Percentiles rank a stretch among this genome's conserved stretches.
Evolutionary conservation across 2,113 vertebrate genomes (phyloP).

Genomic region (Plecotus auritus): DNA sequence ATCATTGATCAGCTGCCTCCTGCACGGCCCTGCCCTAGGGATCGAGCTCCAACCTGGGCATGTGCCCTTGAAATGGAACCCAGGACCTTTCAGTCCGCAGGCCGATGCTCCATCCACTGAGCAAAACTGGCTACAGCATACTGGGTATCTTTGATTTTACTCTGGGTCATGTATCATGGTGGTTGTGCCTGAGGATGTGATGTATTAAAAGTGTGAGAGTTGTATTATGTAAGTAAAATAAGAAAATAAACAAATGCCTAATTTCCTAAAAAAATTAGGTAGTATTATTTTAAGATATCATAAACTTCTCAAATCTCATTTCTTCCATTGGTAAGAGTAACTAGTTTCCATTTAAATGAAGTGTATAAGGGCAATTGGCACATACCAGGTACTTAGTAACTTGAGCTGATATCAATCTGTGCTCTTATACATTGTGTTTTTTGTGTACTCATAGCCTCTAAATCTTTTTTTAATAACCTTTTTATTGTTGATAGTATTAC

Average conservation of each 20-base stretch:
- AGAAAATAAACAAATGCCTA: not conserved
- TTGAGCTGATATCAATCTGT: not conserved
- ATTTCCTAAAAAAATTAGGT: not conserved
- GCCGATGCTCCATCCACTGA: no score
- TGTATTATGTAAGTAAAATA: not conserved
- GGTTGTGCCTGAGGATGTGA: not conserved
- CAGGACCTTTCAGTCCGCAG: no score
- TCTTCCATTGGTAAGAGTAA: not conserved
- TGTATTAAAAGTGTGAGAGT: not conserved
- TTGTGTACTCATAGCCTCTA: not conserved
- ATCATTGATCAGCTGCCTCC: no score
- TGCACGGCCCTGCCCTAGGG: fast-evolving
- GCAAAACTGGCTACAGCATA: not conserved
- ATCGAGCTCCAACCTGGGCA: no score
- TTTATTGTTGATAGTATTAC: no score
- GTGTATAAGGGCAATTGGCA: not conserved
- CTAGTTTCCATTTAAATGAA: not conserved
- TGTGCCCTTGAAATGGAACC: no score
- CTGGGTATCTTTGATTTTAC: not conserved
- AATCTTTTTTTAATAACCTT: not conserved
- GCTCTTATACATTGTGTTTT: not conserved
- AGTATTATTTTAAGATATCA: not conserved
- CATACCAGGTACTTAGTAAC: not conserved
- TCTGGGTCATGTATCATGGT: not conserved
- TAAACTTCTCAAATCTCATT: not conserved